Conservation (phyloP, 2,113 vertebrate species). For the Petromus typicus region DNA sequence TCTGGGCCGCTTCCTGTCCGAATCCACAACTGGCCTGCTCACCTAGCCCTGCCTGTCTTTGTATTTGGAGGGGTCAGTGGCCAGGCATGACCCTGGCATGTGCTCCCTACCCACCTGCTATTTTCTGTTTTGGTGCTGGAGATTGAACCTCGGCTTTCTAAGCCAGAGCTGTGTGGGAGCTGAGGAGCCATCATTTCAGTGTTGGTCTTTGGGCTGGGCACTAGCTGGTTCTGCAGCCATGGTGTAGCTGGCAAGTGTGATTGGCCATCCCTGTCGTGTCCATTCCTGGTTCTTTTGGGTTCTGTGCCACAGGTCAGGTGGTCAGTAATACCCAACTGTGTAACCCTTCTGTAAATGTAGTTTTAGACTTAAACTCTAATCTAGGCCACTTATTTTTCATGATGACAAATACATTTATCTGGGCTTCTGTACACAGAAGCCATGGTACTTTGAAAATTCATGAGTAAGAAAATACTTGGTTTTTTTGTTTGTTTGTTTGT, state of each 20-base stretch:
- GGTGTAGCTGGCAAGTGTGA: rapidly evolving
- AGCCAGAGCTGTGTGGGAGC: background rate
- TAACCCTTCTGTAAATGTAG: rapidly evolving
- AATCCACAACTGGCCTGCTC: background rate
- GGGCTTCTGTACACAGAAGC: rapidly evolving
- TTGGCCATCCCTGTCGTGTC: rapidly evolving
- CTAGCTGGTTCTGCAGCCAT: rapidly evolving
- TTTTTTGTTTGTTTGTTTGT: too few species aligned
- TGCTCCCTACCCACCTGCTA: too few species aligned
- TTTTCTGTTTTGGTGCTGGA: background rate
- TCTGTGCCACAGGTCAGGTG: background rate
- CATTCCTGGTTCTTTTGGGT: too few species aligned
- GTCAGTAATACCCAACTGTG: rapidly evolving
- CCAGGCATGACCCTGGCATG: rapidly evolving
- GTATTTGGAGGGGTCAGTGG: background rate
- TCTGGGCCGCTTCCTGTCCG: background rate
- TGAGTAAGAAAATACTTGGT: background rate
- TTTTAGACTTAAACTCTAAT: rapidly evolving
- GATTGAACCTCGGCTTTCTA: background rate
- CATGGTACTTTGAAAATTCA: background rate
- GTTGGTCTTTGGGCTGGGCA: too few species aligned
- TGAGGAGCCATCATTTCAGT: background rate
- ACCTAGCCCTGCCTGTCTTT: rapidly evolving
- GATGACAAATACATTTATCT: rapidly evolving
- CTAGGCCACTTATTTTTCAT: rapidly evolving